A percentile compares a stretch with the other conserved stretches of the same genome.
Conservation (phyloP, 2,888 invertebrate species). For the Phrixothrix hirtus region DNA sequence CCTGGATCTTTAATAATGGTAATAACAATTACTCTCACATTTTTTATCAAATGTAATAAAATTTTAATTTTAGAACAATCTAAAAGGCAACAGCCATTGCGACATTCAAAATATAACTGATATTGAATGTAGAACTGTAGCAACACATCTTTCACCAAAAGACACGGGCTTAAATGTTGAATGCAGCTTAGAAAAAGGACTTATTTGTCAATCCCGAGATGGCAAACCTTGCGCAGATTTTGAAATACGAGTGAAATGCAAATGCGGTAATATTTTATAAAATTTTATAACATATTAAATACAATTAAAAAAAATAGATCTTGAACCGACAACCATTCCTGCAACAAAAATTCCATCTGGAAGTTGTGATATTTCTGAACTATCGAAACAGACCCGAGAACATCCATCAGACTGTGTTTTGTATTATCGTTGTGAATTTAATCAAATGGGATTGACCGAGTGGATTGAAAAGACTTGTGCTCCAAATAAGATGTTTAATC, state of each 20-base stretch:
- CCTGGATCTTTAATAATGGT: constrained; percentile 63
- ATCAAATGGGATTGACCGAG: too few relatives aligned
- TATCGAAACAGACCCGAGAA: too few relatives aligned
- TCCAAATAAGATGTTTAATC: too few relatives aligned
- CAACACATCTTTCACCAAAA: constrained; percentile 64
- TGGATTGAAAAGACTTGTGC: too few relatives aligned
- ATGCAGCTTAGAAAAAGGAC: constrained; percentile 74
- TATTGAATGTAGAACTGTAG: constrained; percentile 76
- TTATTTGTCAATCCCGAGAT: constrained; percentile 62
- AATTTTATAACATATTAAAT: too few relatives aligned
- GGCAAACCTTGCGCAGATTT: constrained; percentile 71
- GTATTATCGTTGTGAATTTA: too few relatives aligned
- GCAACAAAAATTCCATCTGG: too few relatives aligned
- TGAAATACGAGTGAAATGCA: constrained; percentile 77
- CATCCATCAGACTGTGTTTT: too few relatives aligned
- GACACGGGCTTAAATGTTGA: constrained; percentile 74
- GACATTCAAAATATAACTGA: constrained; percentile 65
- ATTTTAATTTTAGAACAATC: constrained; percentile 24
- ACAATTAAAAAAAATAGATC: too few relatives aligned
- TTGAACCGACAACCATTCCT: too few relatives aligned
- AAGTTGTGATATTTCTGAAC: too few relatives aligned
- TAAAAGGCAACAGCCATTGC: constrained; percentile 62
- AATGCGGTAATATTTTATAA: constrained; percentile 56
- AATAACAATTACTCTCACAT: too few relatives aligned
- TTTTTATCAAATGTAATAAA: not conserved